These are phyloP conservation scores for Crocuta crocuta DNA, from an alignment of 2,113 vertebrate genomes.

Conservation along the genomic window DNA sequence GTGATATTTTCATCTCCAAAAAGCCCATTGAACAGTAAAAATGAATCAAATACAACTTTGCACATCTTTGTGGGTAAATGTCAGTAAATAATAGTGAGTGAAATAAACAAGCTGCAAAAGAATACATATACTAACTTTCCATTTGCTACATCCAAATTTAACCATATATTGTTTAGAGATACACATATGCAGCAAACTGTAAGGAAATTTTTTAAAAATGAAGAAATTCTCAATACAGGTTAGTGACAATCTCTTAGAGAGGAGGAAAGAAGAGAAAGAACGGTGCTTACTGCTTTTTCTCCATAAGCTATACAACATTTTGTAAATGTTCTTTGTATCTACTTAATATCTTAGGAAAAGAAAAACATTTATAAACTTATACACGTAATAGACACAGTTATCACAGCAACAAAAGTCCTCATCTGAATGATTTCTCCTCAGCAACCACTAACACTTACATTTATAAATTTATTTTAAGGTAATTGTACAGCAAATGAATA, in stretches of 20 bases:
- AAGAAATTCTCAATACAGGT: neutral
- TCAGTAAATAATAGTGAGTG: neutral
- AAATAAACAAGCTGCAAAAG: neutral
- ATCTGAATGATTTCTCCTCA: neutral
- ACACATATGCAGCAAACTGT: neutral
- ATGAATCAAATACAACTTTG: neutral
- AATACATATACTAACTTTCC: neutral
- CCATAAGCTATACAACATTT: neutral
- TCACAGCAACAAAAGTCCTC: neutral
- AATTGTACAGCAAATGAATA: neutral
- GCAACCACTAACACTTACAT: neutral
- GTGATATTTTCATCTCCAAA: neutral
- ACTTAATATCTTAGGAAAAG: constrained; percentile 18
- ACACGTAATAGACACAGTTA: neutral
- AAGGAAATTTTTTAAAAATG: neutral
- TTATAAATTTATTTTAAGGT: constrained; percentile 14
- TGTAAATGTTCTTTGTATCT: neutral
- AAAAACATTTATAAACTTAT: neutral
- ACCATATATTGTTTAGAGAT: neutral
- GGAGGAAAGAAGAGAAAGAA: neutral
- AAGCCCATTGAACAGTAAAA: neutral
- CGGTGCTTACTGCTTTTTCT: neutral
- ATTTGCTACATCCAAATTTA: neutral
- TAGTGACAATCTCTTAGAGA: neutral
- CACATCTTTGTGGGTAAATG: neutral